Conservation (phyloP, 2,888 invertebrate species). For the Euproctis similis region DNA sequence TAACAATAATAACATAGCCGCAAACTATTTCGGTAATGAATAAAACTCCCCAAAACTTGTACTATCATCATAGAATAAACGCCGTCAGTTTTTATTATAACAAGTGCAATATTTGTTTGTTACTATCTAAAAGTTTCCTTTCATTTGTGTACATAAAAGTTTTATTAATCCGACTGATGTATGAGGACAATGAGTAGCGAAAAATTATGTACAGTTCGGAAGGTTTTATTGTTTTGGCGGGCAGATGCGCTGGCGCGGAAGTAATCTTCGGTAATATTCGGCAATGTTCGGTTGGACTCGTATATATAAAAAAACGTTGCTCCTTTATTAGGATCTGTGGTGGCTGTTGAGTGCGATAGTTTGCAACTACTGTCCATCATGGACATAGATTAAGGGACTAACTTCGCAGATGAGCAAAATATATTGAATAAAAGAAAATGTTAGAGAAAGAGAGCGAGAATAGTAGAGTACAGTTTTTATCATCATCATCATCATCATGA, state of each 20-base stretch:
- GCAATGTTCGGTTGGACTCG: conserved; percentile 20
- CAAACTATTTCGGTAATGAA: no score
- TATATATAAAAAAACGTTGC: conserved; percentile 26
- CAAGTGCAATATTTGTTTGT: no score
- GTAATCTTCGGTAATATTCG: conserved; percentile 15
- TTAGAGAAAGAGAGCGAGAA: no score
- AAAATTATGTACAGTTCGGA: conserved; percentile 23
- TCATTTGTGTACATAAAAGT: conserved; percentile 6
- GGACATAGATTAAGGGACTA: conserved; percentile 17
- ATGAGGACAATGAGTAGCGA: conserved; percentile 6
- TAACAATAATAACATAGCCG: no score
- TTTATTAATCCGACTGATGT: conserved; percentile 11
- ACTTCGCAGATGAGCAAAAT: no score
- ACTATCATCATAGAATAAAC: no score
- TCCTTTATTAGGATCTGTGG: conserved; percentile 23
- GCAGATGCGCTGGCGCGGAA: conserved; percentile 22
- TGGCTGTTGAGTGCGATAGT: conserved; percentile 26
- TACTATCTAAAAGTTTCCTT: no score
- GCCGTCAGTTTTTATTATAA: no score
- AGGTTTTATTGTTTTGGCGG: conserved; percentile 26
- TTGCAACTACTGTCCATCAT: conserved; percentile 22
- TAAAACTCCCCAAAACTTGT: no score
- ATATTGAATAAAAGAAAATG: no score
- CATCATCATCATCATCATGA: no score
- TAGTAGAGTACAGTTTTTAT: no score